These are phyloP conservation scores for Lissonota sp. DNA, from an alignment of 2,888 invertebrate species.

Conservation along the genomic window DNA sequence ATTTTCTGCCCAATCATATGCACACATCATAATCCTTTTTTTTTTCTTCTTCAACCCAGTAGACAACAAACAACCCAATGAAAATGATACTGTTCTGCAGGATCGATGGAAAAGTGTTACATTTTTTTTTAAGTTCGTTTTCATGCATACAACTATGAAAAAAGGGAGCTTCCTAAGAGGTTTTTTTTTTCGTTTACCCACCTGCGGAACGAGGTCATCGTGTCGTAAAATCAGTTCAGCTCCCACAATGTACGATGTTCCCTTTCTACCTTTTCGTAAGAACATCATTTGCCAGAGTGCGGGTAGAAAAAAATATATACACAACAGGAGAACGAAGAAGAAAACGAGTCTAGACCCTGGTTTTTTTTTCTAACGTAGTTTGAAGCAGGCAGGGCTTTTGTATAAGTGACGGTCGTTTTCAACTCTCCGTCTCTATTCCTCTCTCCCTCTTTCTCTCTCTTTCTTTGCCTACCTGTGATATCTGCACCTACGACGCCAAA, in stretches of 20 bases:
- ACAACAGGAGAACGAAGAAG: conserved; percentile 11
- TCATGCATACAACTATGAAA: background rate
- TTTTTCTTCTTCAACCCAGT: background rate
- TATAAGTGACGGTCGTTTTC: background rate
- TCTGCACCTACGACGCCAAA: conserved; percentile 43
- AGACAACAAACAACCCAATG: conserved; percentile 16
- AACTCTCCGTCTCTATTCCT: background rate
- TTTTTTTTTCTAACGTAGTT: conserved; percentile 4
- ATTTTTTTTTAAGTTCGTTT: conserved; percentile 11
- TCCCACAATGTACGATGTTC: background rate
- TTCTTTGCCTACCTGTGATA: conserved; percentile 45
- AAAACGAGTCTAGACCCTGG: conserved; percentile 20
- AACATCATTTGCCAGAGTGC: conserved; percentile 5
- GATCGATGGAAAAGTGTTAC: background rate
- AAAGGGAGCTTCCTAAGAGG: background rate
- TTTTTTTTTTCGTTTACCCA: conserved; percentile 15
- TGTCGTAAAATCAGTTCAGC: conserved; percentile 48
- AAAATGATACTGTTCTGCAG: conserved; percentile 7
- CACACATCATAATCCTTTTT: conserved; percentile 24
- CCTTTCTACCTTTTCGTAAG: background rate
- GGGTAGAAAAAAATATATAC: conserved; percentile 11
- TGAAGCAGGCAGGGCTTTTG: conserved; percentile 36
- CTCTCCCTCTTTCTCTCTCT: conserved; percentile 6
- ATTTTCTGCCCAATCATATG: conserved; percentile 36
- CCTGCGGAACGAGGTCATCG: conserved; percentile 52